Conservation (phyloP, 2,888 invertebrate species). For the Carterocephalus palaemon region DNA sequence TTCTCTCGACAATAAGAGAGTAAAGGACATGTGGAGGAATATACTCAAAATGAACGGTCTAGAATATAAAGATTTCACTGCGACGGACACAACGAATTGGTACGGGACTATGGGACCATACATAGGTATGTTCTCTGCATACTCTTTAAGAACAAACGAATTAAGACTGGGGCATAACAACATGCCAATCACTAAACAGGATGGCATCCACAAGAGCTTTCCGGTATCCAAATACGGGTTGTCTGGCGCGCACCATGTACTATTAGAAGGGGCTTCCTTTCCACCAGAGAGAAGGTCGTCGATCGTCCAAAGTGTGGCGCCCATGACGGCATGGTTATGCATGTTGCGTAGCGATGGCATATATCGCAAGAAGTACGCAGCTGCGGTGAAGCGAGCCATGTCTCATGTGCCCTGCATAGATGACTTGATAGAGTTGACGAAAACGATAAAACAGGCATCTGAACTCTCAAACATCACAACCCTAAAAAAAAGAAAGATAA, state of each 20-base stretch:
- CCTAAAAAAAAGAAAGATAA: too few relatives aligned
- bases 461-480: slow-evolving; percentile 29
- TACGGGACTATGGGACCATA: too few relatives aligned
- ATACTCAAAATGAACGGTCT: too few relatives aligned
- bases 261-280: slow-evolving; percentile 26
- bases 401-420: slow-evolving; percentile 34
- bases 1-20: too few relatives aligned
- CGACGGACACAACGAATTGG: too few relatives aligned
- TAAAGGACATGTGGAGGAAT: too few relatives aligned
- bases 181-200: too few relatives aligned
- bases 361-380: slow-evolving; percentile 33
- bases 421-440: slow-evolving; percentile 33
- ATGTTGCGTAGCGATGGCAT: slow-evolving; percentile 34
- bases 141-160: too few relatives aligned
- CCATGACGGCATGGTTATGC: slow-evolving; percentile 35
- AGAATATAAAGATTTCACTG: too few relatives aligned
- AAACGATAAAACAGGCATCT: slow-evolving; percentile 26
- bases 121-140: too few relatives aligned
- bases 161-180: too few relatives aligned
- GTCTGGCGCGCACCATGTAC: slow-evolving; percentile 34
- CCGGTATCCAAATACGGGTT: slow-evolving; percentile 34
- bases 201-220: too few relatives aligned
- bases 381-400: slow-evolving; percentile 36
- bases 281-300: slow-evolving; percentile 34
- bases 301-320: slow-evolving; percentile 32